These are phyloP conservation scores for fruit fly (Drosophila melanogaster) DNA, from an alignment of 1,140 invertebrate species.

Conservation along the genomic window DNA sequence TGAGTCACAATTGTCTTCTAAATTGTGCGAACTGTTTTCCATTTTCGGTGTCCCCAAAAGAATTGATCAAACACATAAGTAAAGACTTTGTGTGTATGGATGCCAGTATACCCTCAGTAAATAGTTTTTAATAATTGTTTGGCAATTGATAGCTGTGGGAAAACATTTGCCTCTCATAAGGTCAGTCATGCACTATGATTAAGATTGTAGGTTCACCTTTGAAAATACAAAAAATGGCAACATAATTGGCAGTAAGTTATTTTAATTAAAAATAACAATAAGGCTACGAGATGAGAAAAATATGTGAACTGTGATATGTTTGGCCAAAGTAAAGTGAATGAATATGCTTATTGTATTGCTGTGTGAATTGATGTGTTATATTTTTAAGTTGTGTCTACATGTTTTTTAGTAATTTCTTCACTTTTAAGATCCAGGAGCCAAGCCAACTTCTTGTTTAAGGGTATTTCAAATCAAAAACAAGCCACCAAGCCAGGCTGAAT, in stretches of 20 bases:
- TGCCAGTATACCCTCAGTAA: constrained; percentile 1
- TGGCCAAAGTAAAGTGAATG: not conserved
- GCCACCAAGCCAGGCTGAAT: constrained; percentile 29
- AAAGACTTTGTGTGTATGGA: not conserved
- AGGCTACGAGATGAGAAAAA: too few species aligned
- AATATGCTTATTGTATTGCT: too few species aligned
- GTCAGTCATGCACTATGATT: constrained; percentile 1
- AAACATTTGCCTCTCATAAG: not conserved
- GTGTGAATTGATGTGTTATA: not conserved
- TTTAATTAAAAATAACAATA: not conserved
- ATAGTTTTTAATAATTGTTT: not conserved
- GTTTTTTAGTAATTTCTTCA: not conserved
- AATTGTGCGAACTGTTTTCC: constrained; percentile 59
- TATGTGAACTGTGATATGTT: not conserved
- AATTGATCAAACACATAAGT: constrained; percentile 17
- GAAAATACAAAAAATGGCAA: too few species aligned
- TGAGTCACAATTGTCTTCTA: constrained; percentile 69
- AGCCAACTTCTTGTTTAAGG: constrained; percentile 24
- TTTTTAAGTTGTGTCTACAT: not conserved
- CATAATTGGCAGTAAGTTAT: not conserved
- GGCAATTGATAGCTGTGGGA: not conserved
- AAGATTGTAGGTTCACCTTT: not conserved
- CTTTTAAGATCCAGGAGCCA: not conserved
- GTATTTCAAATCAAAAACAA: constrained; percentile 29
- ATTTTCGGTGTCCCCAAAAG: constrained; percentile 15